Conservation (phyloP, 2,888 invertebrate genomes). For the Ochropleura plecta region DNA sequence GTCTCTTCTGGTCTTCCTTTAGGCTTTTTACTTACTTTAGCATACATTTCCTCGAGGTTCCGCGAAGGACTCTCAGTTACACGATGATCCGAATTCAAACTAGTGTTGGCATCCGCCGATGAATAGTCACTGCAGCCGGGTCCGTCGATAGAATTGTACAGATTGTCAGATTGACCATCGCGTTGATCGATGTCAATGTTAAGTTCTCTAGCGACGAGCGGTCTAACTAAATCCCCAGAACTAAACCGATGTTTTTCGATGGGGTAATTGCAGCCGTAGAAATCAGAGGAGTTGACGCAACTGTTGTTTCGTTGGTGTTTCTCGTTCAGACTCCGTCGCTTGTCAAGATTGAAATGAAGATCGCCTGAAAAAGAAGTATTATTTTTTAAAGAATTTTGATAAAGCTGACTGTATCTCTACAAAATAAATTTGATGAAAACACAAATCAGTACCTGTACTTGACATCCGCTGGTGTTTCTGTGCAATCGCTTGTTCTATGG, state of each 20-base stretch:
- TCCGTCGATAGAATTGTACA: constrained; percentile 86
- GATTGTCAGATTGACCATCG: constrained; percentile 77
- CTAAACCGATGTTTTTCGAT: constrained; percentile 89
- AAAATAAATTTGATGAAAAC: neutral
- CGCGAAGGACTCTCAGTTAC: constrained; percentile 91
- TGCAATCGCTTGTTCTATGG: constrained; percentile 64
- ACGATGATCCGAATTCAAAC: constrained; percentile 80
- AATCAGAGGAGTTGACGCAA: constrained; percentile 89
- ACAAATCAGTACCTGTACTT: constrained; percentile 78
- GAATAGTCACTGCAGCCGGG: constrained; percentile 81
- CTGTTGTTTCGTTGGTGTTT: constrained; percentile 90
- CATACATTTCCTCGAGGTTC: constrained; percentile 97
- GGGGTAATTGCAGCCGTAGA: constrained; percentile 89
- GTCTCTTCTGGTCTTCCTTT: constrained; percentile 86
- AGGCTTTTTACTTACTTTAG: constrained; percentile 95
- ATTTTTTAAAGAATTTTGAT: neutral
- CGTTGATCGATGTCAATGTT: constrained; percentile 85
- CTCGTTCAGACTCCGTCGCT: constrained; percentile 88
- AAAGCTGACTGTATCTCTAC: neutral
- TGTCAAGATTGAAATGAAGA: constrained; percentile 86
- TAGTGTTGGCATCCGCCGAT: constrained; percentile 79
- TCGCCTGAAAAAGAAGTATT: constrained; percentile 78
- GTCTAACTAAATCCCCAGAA: constrained; percentile 87
- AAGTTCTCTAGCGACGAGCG: constrained; percentile 86
- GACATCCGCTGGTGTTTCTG: constrained; percentile 85